Evolutionary conservation across 2,888 invertebrate genomes (phyloP).

Genomic region (Nemoura dubitans): DNA sequence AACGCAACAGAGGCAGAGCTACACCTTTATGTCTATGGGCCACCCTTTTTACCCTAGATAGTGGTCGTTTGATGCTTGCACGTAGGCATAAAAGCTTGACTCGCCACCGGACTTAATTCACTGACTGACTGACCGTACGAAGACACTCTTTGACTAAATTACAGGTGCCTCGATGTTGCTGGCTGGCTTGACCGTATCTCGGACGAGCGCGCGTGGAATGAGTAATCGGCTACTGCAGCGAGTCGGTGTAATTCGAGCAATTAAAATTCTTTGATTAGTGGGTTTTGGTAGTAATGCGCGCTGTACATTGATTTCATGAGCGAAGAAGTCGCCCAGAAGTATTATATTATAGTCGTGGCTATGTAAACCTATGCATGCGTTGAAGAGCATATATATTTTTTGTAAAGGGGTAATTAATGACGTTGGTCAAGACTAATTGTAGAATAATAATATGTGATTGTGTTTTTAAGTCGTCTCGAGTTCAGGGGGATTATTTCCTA

Average conservation of each 20-base stretch:
- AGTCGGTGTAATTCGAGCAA: background rate
- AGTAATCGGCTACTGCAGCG: background rate
- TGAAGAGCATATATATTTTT: too few species aligned
- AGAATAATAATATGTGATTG: constrained; percentile 12
- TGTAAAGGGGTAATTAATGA: background rate
- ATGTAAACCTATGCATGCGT: too few species aligned
- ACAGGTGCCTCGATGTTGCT: background rate
- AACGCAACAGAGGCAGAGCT: too few species aligned
- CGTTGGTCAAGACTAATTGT: background rate
- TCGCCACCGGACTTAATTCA: background rate
- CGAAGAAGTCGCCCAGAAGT: background rate
- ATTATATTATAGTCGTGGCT: too few species aligned
- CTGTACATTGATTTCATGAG: background rate
- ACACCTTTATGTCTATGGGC: background rate
- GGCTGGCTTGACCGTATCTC: background rate
- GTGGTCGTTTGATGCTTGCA: background rate
- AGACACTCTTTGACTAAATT: background rate
- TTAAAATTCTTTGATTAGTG: background rate
- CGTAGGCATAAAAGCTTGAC: background rate
- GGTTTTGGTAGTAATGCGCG: background rate
- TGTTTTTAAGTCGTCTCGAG: background rate
- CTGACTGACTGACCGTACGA: background rate
- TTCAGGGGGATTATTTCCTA: background rate
- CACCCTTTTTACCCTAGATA: background rate
- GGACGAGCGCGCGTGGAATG: background rate